phyloP scores from a whole-genome alignment of 1,140 invertebrate species.

The Platyura marginata region DNA sequence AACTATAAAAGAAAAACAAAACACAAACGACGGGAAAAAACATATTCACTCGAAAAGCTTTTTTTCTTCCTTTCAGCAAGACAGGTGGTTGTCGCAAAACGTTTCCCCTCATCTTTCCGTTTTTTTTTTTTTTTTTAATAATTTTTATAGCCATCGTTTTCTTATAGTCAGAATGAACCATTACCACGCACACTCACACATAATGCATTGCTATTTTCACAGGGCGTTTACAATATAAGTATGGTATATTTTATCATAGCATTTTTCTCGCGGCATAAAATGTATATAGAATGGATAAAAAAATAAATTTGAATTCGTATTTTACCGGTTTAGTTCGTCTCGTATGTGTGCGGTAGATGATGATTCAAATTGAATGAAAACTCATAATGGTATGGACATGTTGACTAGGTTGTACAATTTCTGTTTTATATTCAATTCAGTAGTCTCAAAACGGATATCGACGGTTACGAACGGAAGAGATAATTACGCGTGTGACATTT shows the following conservation, averaged over 20 bases:
- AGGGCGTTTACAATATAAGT: background rate
- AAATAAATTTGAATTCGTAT: background rate
- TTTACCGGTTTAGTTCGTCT: background rate
- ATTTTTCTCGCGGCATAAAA: too few species aligned
- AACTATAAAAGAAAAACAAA: background rate
- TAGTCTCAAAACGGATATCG: slow-evolving; percentile 3
- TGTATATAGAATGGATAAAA: background rate
- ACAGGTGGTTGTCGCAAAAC: background rate
- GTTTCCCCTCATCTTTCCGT: background rate
- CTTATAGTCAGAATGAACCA: too few species aligned
- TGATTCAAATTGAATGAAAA: too few species aligned
- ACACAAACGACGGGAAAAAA: background rate
- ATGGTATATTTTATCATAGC: too few species aligned
- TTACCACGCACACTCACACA: background rate
- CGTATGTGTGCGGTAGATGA: background rate
- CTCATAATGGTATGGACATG: too few species aligned
- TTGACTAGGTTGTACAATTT: background rate
- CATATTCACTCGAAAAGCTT: background rate
- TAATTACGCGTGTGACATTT: background rate
- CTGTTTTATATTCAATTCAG: slow-evolving; percentile 2
- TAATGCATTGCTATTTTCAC: background rate
- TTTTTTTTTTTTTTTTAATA: background rate
- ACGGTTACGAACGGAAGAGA: slow-evolving; percentile 2
- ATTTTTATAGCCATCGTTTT: background rate
- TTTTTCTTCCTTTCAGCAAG: background rate